Percentiles rank a stretch among this genome's conserved stretches.
Conservation (phyloP, 2,888 invertebrate species). For the Protodeltote pygarga region DNA sequence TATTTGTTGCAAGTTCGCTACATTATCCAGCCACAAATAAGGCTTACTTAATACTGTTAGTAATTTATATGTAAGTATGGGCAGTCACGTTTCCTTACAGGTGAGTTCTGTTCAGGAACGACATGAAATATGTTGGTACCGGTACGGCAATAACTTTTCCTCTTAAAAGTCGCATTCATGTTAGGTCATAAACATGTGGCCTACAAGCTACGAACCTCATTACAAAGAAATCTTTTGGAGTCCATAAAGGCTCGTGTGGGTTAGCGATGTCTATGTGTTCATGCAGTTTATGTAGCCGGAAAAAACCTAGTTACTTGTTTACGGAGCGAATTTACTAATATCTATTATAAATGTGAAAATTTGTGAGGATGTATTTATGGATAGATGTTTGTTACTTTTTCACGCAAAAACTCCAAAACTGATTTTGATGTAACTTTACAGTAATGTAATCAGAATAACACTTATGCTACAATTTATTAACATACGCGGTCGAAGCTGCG, state of each 20-base stretch:
- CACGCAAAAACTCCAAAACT: no score
- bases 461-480: no score
- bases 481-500: no score
- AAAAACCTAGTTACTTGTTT: no score
- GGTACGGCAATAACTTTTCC: constrained; percentile 39
- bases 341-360: no score
- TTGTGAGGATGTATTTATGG: no score
- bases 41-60: constrained; percentile 35
- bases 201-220: constrained; percentile 3
- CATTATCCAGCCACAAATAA: constrained; percentile 20
- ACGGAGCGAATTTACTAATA: no score
- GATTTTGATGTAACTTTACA: no score
- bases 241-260: background rate
- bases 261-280: no score
- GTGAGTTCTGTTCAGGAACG: constrained; percentile 22
- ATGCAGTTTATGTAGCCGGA: no score
- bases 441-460: no score
- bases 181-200: constrained; percentile 14
- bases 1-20: constrained; percentile 14
- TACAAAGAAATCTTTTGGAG: constrained; percentile 12
- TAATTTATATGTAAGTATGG: constrained; percentile 32
- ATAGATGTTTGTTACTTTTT: no score
- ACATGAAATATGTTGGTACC: constrained; percentile 24
- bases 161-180: constrained; percentile 31
- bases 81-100: constrained; percentile 37